These are phyloP conservation scores for Eulemur rubriventer DNA, from an alignment of 2,797 vertebrate species.

Conservation along the genomic window DNA sequence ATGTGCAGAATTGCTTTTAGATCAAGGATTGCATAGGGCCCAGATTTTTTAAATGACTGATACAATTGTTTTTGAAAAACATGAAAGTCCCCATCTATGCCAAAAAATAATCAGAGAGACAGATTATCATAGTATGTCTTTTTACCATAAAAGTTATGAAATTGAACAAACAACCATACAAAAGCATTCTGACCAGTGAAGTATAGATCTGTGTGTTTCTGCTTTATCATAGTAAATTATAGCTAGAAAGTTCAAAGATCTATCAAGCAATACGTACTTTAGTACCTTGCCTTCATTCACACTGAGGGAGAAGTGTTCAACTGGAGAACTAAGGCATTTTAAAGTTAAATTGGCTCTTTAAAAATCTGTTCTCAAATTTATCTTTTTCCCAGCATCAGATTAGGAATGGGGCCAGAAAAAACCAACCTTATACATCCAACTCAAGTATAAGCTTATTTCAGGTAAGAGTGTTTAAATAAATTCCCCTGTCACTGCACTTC, in stretches of 20 bases:
- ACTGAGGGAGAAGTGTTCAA: background rate
- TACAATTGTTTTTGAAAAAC: slow-evolving; percentile 62
- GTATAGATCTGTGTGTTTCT: slow-evolving; percentile 27
- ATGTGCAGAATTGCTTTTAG: slow-evolving; percentile 25
- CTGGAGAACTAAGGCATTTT: slow-evolving; percentile 6
- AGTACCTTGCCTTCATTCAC: slow-evolving; percentile 35
- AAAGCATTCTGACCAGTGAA: slow-evolving; percentile 49
- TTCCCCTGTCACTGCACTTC: background rate
- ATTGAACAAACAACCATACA: background rate
- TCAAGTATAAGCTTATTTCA: background rate
- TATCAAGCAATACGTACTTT: slow-evolving; percentile 50
- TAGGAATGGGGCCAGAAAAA: slow-evolving; percentile 27
- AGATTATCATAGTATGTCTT: slow-evolving; percentile 18
- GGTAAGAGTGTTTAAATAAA: background rate
- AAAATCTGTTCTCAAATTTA: slow-evolving; percentile 5
- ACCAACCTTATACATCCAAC: background rate
- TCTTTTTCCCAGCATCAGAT: background rate
- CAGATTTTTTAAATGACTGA: background rate
- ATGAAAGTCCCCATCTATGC: slow-evolving; percentile 8
- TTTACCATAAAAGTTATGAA: slow-evolving; percentile 52
- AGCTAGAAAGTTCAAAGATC: slow-evolving; percentile 55
- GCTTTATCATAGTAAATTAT: slow-evolving; percentile 57
- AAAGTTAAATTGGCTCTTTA: background rate
- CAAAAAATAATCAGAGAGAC: slow-evolving; percentile 64
- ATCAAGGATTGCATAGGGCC: background rate